Conservation (phyloP, 2,888 invertebrate genomes). For the Tortricodes alternella region DNA sequence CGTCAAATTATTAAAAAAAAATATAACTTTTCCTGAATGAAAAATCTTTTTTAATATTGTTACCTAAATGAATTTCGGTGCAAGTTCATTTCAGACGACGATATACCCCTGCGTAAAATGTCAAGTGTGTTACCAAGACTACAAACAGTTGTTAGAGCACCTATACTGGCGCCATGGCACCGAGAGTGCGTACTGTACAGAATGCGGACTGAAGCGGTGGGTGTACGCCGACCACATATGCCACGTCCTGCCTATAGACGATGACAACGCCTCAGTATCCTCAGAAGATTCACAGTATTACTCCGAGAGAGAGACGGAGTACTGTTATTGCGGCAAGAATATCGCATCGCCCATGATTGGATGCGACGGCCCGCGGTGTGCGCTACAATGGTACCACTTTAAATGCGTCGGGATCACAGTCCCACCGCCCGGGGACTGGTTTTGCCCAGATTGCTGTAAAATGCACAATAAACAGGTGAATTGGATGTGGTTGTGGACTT, state of each 20-base stretch:
- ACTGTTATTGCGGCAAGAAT: constrained; percentile 57
- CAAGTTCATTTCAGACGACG: constrained; percentile 38
- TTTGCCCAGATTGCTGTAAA: constrained; percentile 53
- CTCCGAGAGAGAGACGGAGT: constrained; percentile 44
- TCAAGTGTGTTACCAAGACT: constrained; percentile 51
- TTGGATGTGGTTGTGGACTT: no score
- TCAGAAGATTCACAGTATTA: constrained; percentile 33
- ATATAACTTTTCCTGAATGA: no score
- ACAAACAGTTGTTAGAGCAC: constrained; percentile 60
- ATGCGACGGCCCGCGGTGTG: constrained; percentile 56
- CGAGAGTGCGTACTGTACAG: constrained; percentile 53
- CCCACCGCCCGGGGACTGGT: constrained; percentile 61
- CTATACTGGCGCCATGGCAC: constrained; percentile 69
- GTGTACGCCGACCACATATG: constrained; percentile 58
- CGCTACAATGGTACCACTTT: constrained; percentile 63
- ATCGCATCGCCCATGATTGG: constrained; percentile 58
- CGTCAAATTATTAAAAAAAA: no score
- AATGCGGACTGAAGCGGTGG: constrained; percentile 58
- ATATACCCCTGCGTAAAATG: constrained; percentile 56
- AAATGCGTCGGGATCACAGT: constrained; percentile 55
- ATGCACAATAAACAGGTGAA: not conserved
- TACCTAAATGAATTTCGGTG: constrained; percentile 42
- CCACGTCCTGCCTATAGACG: constrained; percentile 56
- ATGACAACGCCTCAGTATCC: constrained; percentile 34
- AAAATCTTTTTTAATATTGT: not conserved